These are phyloP conservation scores for Enteromius unitaeniatus DNA, from an alignment of 2,797 vertebrate genomes.

Conservation along the genomic window DNA sequence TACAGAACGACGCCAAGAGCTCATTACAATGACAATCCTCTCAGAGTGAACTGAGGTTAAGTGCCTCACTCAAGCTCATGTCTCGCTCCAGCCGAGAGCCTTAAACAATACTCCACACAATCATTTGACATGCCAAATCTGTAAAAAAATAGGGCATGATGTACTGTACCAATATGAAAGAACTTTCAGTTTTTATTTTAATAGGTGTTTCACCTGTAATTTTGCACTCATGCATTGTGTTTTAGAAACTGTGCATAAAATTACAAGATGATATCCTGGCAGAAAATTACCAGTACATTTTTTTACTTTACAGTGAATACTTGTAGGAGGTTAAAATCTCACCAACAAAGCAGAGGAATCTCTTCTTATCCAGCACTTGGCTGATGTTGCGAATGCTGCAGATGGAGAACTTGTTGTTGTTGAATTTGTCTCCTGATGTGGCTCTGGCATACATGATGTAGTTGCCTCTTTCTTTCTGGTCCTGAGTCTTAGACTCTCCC, in stretches of 20 bases:
- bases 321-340: conserved; percentile 57
- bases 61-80: background rate
- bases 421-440: conserved; percentile 94
- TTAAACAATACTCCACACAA: background rate
- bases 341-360: conserved; percentile 92
- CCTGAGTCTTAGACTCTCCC: conserved; percentile 88
- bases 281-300: background rate
- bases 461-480: conserved; percentile 92
- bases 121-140: background rate
- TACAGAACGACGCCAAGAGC: background rate
- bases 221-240: background rate
- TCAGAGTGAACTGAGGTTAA: background rate
- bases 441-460: conserved; percentile 98
- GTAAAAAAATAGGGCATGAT: background rate
- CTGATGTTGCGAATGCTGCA: conserved; percentile 96
- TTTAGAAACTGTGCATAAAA: background rate
- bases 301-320: background rate
- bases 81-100: background rate
- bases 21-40: background rate
- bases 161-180: background rate
- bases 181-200: background rate
- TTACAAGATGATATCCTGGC: background rate
- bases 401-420: conserved; percentile 96
- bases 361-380: conserved; percentile 90
- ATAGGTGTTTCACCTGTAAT: background rate